A percentile compares a stretch with the other conserved stretches of the same genome.
Evolutionary conservation across 2,113 vertebrate genomes (phyloP).

Genomic region (Alethe diademata): DNA sequence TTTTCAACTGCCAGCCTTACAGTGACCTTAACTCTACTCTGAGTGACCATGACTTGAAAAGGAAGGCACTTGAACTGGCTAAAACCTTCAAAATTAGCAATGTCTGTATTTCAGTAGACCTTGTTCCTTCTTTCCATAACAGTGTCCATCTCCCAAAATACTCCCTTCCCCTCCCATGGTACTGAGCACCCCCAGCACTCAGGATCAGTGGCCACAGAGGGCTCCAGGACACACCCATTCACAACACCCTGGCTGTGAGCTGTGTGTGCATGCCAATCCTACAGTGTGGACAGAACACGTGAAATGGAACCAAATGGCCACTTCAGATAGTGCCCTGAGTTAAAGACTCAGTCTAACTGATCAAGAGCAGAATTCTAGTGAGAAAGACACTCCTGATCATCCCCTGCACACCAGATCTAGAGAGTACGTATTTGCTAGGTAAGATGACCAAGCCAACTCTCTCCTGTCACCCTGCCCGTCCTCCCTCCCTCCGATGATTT

Average conservation of each 20-base stretch:
- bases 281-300: fast-evolving
- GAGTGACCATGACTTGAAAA: background rate
- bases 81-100: background rate
- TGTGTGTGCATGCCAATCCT: fast-evolving
- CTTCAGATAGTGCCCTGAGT: background rate
- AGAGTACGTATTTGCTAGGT: fast-evolving
- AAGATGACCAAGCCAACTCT: fast-evolving
- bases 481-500: background rate
- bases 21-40: background rate
- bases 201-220: background rate
- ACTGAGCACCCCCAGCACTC: background rate
- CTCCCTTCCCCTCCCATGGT: fast-evolving
- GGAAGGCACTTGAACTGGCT: background rate
- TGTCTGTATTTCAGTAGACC: background rate
- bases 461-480: no score
- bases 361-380: background rate
- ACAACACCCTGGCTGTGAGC: background rate
- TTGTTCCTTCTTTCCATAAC: background rate
- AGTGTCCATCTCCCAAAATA: background rate
- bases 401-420: background rate
- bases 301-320: background rate
- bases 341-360: background rate
- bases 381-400: background rate
- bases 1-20: background rate
- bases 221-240: background rate